Evolutionary conservation across 30 jellyfish, hydroid and myxozoan species (phyloP).

Genomic region (Phacellophora camtschatica): DNA sequence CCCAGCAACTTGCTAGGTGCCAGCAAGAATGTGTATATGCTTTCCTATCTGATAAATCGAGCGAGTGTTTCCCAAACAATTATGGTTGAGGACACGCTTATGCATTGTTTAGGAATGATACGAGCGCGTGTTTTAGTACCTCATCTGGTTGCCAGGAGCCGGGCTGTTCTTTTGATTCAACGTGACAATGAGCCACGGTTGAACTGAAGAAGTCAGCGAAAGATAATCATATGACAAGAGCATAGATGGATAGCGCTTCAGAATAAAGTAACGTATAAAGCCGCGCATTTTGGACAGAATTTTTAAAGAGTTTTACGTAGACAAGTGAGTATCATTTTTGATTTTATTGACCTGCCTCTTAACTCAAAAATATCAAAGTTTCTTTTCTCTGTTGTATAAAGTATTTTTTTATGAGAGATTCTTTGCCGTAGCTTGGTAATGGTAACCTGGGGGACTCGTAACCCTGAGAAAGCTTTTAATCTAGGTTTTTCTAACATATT

Average conservation of each 20-base stretch:
- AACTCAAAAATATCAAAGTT: too few relatives aligned
- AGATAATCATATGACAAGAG: too few relatives aligned
- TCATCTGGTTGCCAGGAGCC: constrained; percentile 53
- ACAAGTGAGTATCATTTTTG: too few relatives aligned
- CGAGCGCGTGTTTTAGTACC: constrained; percentile 68
- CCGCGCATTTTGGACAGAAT: too few relatives aligned
- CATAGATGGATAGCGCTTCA: too few relatives aligned
- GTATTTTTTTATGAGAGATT: not conserved
- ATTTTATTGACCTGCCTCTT: too few relatives aligned
- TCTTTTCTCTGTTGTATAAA: too few relatives aligned
- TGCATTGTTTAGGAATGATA: not conserved
- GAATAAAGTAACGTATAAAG: too few relatives aligned
- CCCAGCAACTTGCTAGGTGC: constrained; percentile 16
- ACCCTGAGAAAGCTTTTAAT: not conserved
- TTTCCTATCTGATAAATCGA: not conserved
- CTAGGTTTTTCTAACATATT: too few relatives aligned
- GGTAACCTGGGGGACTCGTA: constrained; percentile 58
- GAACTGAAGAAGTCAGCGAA: too few relatives aligned
- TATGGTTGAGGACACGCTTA: constrained; percentile 35
- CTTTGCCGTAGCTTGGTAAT: constrained; percentile 42
- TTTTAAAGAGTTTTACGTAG: too few relatives aligned
- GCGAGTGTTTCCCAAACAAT: constrained; percentile 24
- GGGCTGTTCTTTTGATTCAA: not conserved
- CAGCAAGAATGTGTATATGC: not conserved
- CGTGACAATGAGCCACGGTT: too few relatives aligned